phyloP scores from a whole-genome alignment of 2,888 invertebrate genomes.

The Griposia aprilina region DNA sequence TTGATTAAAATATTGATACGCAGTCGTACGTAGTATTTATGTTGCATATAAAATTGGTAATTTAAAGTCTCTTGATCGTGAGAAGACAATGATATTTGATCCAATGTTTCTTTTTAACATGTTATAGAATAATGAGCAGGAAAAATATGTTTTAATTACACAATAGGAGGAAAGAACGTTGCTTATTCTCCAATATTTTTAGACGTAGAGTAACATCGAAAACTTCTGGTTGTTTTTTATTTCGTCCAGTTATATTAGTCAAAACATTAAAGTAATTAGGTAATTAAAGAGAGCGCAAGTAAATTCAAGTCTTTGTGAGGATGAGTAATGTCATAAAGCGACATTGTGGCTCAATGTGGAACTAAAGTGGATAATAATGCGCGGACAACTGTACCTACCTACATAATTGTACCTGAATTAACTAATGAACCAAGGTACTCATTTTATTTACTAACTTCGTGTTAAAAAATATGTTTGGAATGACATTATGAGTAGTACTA shows the following conservation, averaged over 20 bases:
- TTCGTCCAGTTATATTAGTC: neutral
- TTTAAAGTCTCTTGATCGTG: conserved; percentile 20
- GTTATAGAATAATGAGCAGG: neutral
- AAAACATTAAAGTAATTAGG: conserved; percentile 16
- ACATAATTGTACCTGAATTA: conserved; percentile 52
- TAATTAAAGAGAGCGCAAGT: conserved; percentile 20
- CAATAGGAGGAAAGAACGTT: conserved; percentile 33
- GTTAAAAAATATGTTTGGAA: conserved; percentile 7
- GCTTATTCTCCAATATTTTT: conserved; percentile 7
- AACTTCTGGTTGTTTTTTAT: neutral
- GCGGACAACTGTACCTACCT: conserved; percentile 20
- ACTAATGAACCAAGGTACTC: conserved; percentile 41
- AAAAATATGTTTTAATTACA: conserved; percentile 3
- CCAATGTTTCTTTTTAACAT: conserved; percentile 12
- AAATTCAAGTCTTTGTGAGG: conserved; percentile 41
- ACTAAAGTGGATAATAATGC: conserved; percentile 55
- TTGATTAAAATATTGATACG: conserved; percentile 15
- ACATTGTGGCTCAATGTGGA: conserved; percentile 38
- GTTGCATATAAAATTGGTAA: conserved; percentile 8
- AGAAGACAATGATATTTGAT: conserved; percentile 6
- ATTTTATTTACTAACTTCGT: conserved; percentile 28
- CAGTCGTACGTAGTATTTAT: conserved; percentile 10
- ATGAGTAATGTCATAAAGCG: conserved; percentile 42
- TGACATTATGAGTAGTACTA: conserved; percentile 1
- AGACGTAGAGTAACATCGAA: neutral